Conservation (phyloP, 2,113 vertebrate species). For the Xenus cinereus region DNA sequence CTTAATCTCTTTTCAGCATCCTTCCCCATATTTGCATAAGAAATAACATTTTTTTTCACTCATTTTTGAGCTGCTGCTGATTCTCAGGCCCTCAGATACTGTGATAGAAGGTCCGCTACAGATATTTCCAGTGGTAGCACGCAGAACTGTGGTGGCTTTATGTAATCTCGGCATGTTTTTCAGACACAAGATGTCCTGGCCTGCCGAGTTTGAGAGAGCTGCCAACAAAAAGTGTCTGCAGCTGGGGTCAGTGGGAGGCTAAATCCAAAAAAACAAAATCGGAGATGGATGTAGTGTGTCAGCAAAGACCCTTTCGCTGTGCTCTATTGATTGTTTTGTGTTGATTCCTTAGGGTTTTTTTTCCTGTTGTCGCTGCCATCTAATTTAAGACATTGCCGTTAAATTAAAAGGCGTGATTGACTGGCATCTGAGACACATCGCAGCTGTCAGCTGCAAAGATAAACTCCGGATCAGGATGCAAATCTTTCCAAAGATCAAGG, state of each 20-base stretch:
- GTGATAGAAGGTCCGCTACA: background rate
- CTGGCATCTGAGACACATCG: conserved; percentile 13
- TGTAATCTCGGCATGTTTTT: background rate
- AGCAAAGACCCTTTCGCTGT: conserved; percentile 18
- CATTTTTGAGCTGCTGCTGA: background rate
- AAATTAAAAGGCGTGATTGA: conserved; percentile 46
- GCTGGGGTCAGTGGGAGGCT: background rate
- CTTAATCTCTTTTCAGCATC: background rate
- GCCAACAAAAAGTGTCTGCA: background rate
- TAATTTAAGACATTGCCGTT: conserved; percentile 51
- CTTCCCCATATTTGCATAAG: background rate
- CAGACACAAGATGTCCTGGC: background rate
- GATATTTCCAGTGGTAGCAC: background rate
- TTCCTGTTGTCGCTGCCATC: conserved; percentile 5
- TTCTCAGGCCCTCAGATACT: background rate
- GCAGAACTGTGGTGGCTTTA: background rate
- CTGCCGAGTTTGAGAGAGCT: background rate
- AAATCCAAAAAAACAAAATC: background rate
- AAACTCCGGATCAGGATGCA: background rate
- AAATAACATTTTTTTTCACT: background rate
- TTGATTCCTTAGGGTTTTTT: background rate
- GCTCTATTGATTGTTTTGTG: background rate
- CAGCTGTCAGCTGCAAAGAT: conserved; percentile 60
- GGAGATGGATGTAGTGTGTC: background rate
- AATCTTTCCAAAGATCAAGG: conserved; percentile 37